Percentiles rank a stretch among this genome's conserved stretches.
These are phyloP conservation scores for Xanthia togata DNA, from an alignment of 2,888 invertebrate genomes.

Conservation along the genomic window DNA sequence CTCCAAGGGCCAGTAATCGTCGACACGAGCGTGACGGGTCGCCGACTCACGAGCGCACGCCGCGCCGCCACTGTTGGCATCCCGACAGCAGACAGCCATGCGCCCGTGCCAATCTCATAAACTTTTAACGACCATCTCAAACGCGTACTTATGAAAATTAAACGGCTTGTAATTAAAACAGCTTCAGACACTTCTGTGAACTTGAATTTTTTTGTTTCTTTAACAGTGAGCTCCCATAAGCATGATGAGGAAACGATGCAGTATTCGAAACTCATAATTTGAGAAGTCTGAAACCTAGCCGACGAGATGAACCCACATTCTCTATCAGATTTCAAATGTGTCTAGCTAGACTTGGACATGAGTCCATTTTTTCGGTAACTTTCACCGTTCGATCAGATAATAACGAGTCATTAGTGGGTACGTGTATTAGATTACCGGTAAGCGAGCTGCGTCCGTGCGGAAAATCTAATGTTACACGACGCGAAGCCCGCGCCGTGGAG, in stretches of 20 bases:
- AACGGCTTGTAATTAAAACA: conserved; percentile 34
- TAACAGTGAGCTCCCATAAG: background rate
- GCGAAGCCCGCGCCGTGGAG: conserved; percentile 19
- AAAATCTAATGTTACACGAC: conserved; percentile 56
- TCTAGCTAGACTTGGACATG: conserved; percentile 26
- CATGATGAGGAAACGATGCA: conserved; percentile 8
- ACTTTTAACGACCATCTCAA: conserved; percentile 46
- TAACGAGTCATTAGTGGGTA: conserved; percentile 45
- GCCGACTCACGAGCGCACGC: background rate
- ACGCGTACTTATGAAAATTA: conserved; percentile 48
- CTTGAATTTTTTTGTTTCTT: conserved; percentile 24
- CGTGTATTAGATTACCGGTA: conserved; percentile 52
- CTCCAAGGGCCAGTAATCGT: background rate
- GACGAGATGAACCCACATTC: conserved; percentile 30
- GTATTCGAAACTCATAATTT: conserved; percentile 19
- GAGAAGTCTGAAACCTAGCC: conserved; percentile 31
- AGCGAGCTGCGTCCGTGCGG: conserved; percentile 62
- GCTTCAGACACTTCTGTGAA: conserved; percentile 22
- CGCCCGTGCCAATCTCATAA: conserved; percentile 38
- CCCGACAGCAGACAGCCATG: conserved; percentile 21
- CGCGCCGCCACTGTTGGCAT: conserved; percentile 20
- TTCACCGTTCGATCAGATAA: conserved; percentile 56
- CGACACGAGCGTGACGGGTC: background rate
- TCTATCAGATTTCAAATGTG: conserved; percentile 46
- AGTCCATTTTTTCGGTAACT: conserved; percentile 53